phyloP scores from a whole-genome alignment of 2,797 vertebrate genomes.

The Hydrocynus forskahlii region DNA sequence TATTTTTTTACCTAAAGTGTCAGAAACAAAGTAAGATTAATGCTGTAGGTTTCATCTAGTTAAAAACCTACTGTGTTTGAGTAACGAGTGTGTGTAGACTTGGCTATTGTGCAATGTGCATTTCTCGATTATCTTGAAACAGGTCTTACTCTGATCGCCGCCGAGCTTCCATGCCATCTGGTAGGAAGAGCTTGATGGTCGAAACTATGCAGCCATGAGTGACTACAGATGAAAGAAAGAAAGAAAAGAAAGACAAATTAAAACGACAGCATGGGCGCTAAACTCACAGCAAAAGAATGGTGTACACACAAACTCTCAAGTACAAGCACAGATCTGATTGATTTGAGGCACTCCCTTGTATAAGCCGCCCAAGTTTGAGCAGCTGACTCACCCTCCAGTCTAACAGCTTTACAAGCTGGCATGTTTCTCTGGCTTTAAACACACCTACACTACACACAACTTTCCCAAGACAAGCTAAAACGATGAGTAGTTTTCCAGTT shows the following conservation, averaged over 20 bases:
- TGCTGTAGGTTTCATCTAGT: not conserved
- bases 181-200: slow-evolving; percentile 97
- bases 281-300: not conserved
- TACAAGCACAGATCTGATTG: slow-evolving; percentile 14
- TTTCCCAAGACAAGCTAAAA: not conserved
- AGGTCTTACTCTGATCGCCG: slow-evolving; percentile 94
- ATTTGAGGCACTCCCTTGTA: slow-evolving; percentile 31
- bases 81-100: not conserved
- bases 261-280: not conserved
- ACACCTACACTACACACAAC: slow-evolving; percentile 9
- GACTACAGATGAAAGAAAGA: slow-evolving; percentile 81
- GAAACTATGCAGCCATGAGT: slow-evolving; percentile 99
- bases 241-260: not conserved
- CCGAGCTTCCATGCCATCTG: slow-evolving; percentile 97
- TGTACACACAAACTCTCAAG: not conserved
- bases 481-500: slow-evolving; percentile 1
- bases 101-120: not conserved
- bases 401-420: slow-evolving; percentile 5
- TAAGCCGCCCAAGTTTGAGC: not conserved
- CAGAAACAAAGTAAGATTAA: not conserved
- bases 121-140: slow-evolving; percentile 2
- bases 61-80: not conserved
- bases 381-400: slow-evolving; percentile 28
- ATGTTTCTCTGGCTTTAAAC: slow-evolving; percentile 6
- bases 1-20: not conserved